Percentiles rank a stretch among this genome's conserved stretches.
These are phyloP conservation scores for Acrocephalus arundinaceus DNA, from an alignment of 2,113 vertebrate species.

Conservation along the genomic window DNA sequence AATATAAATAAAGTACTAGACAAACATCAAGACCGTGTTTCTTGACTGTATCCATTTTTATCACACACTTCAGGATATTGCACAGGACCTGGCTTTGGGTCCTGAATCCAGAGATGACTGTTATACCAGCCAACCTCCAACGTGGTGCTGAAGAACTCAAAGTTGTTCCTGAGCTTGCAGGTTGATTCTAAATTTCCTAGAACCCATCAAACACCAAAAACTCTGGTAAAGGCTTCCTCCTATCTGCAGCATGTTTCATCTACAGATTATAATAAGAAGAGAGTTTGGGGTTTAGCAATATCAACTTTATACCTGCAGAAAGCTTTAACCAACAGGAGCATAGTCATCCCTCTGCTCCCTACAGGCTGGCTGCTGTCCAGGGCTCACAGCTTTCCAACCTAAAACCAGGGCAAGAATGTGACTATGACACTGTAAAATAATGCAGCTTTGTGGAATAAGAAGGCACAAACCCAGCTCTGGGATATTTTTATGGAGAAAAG, in stretches of 20 bases:
- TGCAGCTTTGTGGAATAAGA: not conserved
- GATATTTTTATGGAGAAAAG: not conserved
- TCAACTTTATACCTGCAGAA: not conserved
- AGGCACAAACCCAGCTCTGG: not conserved
- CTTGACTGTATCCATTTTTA: not conserved
- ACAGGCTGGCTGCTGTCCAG: rapidly evolving
- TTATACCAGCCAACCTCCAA: not conserved
- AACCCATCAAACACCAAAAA: not conserved
- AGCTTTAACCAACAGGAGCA: not conserved
- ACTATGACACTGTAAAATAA: not conserved
- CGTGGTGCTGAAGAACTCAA: not conserved
- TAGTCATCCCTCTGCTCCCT: not conserved
- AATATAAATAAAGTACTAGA: not conserved
- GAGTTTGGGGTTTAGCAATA: not conserved
- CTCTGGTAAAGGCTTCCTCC: not conserved
- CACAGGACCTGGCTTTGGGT: not conserved
- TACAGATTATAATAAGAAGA: not conserved
- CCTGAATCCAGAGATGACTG: not conserved
- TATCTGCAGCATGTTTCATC: not conserved
- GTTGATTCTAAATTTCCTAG: not conserved
- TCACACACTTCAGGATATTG: not conserved
- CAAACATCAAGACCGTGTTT: not conserved
- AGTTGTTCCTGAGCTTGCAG: not conserved
- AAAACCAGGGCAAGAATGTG: not conserved
- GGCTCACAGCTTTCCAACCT: not conserved